phyloP scores from a whole-genome alignment of 1,140 invertebrate species.

The Tribolium castaneum region DNA sequence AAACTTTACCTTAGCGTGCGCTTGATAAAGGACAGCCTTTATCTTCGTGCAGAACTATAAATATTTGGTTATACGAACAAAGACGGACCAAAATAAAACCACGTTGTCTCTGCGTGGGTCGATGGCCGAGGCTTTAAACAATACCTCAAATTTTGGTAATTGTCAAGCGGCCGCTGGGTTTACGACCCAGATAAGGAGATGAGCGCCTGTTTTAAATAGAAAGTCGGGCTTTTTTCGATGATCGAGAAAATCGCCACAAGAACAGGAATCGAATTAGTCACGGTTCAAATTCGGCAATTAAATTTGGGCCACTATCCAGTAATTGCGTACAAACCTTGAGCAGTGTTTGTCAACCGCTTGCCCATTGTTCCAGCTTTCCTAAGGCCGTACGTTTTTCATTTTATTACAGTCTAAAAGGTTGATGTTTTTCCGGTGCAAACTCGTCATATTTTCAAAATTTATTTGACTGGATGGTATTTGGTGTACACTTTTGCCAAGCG shows the following conservation, averaged over 20 bases:
- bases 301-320: conserved; percentile 5
- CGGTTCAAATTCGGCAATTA: conserved; percentile 13
- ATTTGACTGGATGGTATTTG: not conserved
- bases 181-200: not conserved
- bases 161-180: not conserved
- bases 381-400: not conserved
- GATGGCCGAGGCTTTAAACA: conserved; percentile 21
- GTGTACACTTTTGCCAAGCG: not conserved
- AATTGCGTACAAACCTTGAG: not conserved
- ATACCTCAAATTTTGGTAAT: not conserved
- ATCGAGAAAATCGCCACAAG: no score
- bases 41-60: conserved; percentile 33
- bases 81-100: conserved; percentile 29
- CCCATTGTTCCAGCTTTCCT: not conserved
- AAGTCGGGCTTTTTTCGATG: conserved; percentile 12
- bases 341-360: not conserved
- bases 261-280: conserved; percentile 29
- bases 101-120: not conserved
- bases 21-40: conserved; percentile 20
- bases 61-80: conserved; percentile 40
- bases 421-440: not conserved
- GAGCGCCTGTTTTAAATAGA: not conserved
- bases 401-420: not conserved
- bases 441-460: not conserved
- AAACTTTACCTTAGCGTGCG: not conserved